These are phyloP conservation scores for Centropus unirufus DNA, from an alignment of 2,113 vertebrate species.

Conservation along the genomic window DNA sequence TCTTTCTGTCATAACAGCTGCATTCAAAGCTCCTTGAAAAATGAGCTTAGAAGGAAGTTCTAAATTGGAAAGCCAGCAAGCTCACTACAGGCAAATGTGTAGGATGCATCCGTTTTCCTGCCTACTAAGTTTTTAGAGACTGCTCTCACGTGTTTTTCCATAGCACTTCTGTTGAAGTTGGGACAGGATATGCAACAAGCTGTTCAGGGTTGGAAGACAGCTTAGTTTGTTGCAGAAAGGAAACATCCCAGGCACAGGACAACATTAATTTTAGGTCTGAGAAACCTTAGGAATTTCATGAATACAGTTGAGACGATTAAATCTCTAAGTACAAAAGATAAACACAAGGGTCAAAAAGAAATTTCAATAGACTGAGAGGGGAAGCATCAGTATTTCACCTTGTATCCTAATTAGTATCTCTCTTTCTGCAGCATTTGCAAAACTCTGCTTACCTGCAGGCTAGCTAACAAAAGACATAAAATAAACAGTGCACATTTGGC, in stretches of 20 bases:
- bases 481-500: neutral
- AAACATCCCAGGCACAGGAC: neutral
- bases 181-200: neutral
- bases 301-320: neutral
- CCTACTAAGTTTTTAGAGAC: neutral
- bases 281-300: neutral
- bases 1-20: neutral
- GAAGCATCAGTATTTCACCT: neutral
- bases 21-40: neutral
- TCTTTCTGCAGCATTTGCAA: neutral
- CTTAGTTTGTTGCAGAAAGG: neutral
- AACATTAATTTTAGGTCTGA: neutral
- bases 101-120: neutral
- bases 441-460: neutral
- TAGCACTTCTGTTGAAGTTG: neutral
- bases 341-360: neutral
- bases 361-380: neutral
- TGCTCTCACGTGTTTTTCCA: neutral
- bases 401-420: neutral
- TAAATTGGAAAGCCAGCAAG: neutral
- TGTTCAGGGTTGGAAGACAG: neutral
- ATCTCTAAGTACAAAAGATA: neutral
- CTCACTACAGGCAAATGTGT: neutral
- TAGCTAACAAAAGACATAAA: neutral
- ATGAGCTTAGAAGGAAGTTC: neutral